These are phyloP conservation scores for Idaea aversata DNA, from an alignment of 2,888 invertebrate species.

Conservation along the genomic window DNA sequence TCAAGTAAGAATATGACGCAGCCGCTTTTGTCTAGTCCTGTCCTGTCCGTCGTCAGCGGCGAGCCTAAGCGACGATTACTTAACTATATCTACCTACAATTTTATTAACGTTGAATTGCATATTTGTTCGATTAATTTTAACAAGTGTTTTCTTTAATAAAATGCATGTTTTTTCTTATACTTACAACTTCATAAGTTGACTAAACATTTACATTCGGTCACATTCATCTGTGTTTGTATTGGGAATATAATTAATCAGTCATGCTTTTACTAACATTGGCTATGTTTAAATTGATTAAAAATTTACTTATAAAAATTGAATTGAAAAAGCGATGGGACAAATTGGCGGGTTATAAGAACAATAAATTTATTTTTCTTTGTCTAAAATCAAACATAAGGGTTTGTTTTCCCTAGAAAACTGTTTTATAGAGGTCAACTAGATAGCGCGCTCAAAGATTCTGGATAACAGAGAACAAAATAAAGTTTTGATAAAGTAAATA, in stretches of 20 bases:
- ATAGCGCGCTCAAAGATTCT: neutral
- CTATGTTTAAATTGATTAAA: slow-evolving; percentile 10
- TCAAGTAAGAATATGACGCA: no score
- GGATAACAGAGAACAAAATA: no score
- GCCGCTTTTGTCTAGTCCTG: no score
- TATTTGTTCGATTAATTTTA: neutral
- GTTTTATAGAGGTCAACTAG: neutral
- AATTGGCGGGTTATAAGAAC: neutral
- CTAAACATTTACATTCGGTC: slow-evolving; percentile 6
- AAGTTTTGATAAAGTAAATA: no score
- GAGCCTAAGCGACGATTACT: neutral
- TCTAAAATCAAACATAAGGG: neutral
- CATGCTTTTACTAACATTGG: slow-evolving; percentile 25
- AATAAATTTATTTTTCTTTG: neutral
- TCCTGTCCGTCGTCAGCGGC: neutral
- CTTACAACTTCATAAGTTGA: slow-evolving; percentile 1
- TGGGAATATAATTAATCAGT: slow-evolving; percentile 3
- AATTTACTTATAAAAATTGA: neutral
- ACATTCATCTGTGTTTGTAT: slow-evolving; percentile 9
- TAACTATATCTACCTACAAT: neutral
- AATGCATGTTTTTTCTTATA: slow-evolving; percentile 6
- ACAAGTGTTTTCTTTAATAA: neutral
- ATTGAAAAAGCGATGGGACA: neutral
- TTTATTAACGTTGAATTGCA: neutral
- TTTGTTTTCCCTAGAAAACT: neutral